phyloP scores from a whole-genome alignment of 1,140 invertebrate genomes.

The Melanaphis sacchari region DNA sequence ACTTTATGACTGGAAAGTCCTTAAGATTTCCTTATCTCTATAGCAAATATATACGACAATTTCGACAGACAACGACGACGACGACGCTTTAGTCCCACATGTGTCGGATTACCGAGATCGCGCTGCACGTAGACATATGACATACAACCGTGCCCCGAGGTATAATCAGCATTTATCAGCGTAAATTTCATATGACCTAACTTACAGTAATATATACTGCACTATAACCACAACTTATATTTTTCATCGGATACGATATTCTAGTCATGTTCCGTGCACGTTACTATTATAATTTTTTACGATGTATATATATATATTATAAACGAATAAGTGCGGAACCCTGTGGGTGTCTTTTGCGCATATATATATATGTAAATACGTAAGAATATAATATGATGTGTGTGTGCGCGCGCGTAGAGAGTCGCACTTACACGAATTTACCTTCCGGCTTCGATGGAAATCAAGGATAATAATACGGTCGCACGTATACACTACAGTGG shows the following conservation, averaged over 20 bases:
- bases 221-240: not conserved
- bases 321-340: not conserved
- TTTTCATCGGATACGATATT: not conserved
- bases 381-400: not conserved
- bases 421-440: not conserved
- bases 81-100: not conserved
- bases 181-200: not conserved
- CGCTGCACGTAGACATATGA: not conserved
- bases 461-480: not conserved
- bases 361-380: not conserved
- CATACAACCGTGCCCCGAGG: not conserved
- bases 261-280: not conserved
- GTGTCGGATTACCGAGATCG: not conserved
- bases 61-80: no score
- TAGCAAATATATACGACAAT: not conserved
- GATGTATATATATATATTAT: not conserved
- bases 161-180: slow-evolving; percentile 5
- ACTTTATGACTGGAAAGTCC: no score
- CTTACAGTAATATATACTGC: not conserved
- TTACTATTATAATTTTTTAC: not conserved
- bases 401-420: not conserved
- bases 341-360: not conserved
- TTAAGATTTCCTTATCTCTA: no score
- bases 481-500: no score
- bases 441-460: not conserved